These are phyloP conservation scores for Cryptotermes secundus DNA, from an alignment of 1,140 invertebrate genomes.

Conservation along the genomic window DNA sequence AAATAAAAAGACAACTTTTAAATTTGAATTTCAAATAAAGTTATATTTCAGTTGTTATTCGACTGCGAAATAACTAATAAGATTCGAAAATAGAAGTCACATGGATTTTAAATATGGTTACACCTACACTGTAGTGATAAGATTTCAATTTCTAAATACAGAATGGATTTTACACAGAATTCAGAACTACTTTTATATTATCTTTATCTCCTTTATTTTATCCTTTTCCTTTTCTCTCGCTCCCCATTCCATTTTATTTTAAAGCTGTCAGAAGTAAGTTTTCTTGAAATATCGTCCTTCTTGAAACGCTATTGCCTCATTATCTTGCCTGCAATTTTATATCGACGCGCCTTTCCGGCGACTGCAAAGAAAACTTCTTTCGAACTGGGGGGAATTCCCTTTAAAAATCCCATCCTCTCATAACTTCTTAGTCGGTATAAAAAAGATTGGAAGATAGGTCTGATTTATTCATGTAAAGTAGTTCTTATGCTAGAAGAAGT, in stretches of 20 bases:
- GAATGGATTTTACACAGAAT: neutral
- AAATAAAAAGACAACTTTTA: neutral
- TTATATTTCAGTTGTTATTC: neutral
- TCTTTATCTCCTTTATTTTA: neutral
- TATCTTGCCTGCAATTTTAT: neutral
- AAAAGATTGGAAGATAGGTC: too few relatives aligned
- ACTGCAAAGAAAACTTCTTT: constrained; percentile 18
- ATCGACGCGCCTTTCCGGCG: neutral
- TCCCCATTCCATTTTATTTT: neutral
- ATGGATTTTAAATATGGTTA: neutral
- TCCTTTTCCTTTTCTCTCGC: neutral
- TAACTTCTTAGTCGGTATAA: too few relatives aligned
- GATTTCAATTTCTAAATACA: neutral
- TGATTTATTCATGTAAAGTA: too few relatives aligned
- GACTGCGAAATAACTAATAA: neutral
- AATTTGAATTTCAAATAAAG: neutral
- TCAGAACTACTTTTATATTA: neutral
- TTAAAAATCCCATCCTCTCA: neutral
- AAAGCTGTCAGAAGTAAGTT: neutral
- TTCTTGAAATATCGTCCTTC: neutral
- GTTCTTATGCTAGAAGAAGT: too few relatives aligned
- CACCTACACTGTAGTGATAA: neutral
- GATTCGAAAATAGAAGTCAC: neutral
- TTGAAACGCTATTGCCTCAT: neutral
- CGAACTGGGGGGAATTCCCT: neutral